A percentile compares a stretch with the other conserved stretches of the same genome.
phyloP scores from a whole-genome alignment of 1,140 invertebrate genomes.

The Drosophila pectinifera region DNA sequence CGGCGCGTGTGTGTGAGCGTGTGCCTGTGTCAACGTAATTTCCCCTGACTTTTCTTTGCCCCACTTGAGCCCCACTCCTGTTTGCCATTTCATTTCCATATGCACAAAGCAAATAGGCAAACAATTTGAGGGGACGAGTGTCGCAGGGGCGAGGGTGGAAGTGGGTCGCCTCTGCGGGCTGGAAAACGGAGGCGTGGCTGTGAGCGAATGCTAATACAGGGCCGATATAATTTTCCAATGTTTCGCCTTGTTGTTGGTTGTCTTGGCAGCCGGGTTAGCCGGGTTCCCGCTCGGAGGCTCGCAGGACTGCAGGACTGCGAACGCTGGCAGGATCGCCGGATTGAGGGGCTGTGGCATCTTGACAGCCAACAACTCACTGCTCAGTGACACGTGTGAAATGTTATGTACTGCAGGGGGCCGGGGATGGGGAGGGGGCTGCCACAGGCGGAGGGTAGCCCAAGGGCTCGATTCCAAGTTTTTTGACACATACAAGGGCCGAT shows the following conservation, averaged over 20 bases:
- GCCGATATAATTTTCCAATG: constrained; percentile 34
- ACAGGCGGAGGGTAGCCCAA: too few relatives aligned
- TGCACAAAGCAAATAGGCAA: constrained; percentile 79
- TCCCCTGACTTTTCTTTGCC: constrained; percentile 59
- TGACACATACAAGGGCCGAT: constrained; percentile 69
- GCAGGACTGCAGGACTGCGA: background rate
- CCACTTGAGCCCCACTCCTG: constrained; percentile 48
- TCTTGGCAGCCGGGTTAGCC: constrained; percentile 55
- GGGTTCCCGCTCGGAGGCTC: constrained; percentile 7
- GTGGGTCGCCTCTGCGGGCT: background rate
- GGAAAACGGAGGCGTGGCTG: constrained; percentile 17
- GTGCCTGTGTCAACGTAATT: constrained; percentile 75
- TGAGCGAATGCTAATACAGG: constrained; percentile 40
- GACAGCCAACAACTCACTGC: constrained; percentile 70
- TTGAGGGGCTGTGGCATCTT: constrained; percentile 48
- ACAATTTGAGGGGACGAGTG: constrained; percentile 45
- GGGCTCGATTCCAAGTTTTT: constrained; percentile 54
- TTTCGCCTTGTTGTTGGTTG: constrained; percentile 33
- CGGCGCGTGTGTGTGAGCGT: constrained; percentile 44
- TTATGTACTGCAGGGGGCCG: constrained; percentile 51
- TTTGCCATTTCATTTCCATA: constrained; percentile 82
- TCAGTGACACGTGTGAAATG: constrained; percentile 79
- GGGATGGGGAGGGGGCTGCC: background rate
- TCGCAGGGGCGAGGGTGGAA: background rate
- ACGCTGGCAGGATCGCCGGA: constrained; percentile 2